Base-by-base conservation (phyloP, 2,113 vertebrate species). In the Piprites chloris region DNA sequence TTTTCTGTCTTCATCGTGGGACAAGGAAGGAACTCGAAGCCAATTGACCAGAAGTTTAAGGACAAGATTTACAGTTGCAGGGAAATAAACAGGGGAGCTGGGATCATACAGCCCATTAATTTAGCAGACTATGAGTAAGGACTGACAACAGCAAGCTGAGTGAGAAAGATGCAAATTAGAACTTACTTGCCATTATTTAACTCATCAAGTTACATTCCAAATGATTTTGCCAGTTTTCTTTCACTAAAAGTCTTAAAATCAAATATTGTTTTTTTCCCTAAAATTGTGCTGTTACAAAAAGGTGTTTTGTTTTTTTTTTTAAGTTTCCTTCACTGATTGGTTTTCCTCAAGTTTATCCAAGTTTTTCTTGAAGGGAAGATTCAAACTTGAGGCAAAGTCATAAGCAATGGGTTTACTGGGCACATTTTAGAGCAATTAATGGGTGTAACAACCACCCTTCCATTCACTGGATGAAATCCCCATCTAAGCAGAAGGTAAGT, bases 361-460 rank as follows among this genome's bases (percentile, higher is more conserved):
- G 71, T 83, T 69, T 53, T 87, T 87, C 81, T 37, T 69, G 74
- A 86, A 78, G 23, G 58, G 37, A 95, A 87, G 75, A 77, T 56
- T 92, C 80, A 87, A 89, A 85, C 56, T 75, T 59, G 76, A 87
- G 62, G 41, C 65, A 89, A 96, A 89, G 88, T 94, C 92, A 87
- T 10, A 23, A 93, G 47, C 88, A 44, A 65, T 37, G n/a, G 35
- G 73, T 87, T 92, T 96, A 75, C 69, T 72, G 73, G 61, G 83
- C 85, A 22, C 65, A 12, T 90, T 95, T 95, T 17, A 83, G 78
- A 2, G 18, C 37, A 4, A 0, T 74, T 95, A 93, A 94, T 90
- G 76, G 89, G 93, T 65, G 93, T 78, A 96, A 74, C 85, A 93
- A 90, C 79, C 89, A 95, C 76, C 90, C 73, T 93, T 77, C 92